These are phyloP conservation scores for Pseudolycoriella hygida DNA, from an alignment of 2,888 invertebrate genomes.

Conservation along the genomic window DNA sequence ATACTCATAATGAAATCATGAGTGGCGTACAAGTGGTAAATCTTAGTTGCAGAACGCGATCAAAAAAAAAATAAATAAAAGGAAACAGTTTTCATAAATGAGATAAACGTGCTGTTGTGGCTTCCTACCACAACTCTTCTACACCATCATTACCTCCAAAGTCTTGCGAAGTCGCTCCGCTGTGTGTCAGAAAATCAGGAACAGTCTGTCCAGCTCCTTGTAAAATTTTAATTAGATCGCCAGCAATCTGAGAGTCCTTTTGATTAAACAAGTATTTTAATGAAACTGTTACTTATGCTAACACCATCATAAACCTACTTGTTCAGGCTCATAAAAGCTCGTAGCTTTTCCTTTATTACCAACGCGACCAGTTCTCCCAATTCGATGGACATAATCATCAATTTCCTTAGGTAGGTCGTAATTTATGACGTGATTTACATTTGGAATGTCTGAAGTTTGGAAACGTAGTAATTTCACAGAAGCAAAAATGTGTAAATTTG, in stretches of 20 bases:
- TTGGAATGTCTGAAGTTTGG: slow-evolving; percentile 51
- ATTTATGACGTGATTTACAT: slow-evolving; percentile 78
- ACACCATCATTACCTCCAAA: too few species aligned
- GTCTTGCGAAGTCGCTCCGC: slow-evolving; percentile 25
- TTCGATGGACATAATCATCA: slow-evolving; percentile 89
- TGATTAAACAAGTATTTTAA: too few species aligned
- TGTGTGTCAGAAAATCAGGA: slow-evolving; percentile 51
- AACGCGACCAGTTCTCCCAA: slow-evolving; percentile 88
- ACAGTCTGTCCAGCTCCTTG: slow-evolving; percentile 61
- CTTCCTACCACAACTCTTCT: too few species aligned
- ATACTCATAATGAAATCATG: too few species aligned
- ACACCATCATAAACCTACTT: slow-evolving; percentile 10
- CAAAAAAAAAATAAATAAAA: too few species aligned
- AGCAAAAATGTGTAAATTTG: too few species aligned
- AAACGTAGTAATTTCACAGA: too few species aligned
- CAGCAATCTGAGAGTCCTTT: slow-evolving; percentile 41
- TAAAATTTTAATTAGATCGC: slow-evolving; percentile 53
- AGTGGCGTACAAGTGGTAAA: too few species aligned
- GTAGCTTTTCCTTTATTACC: slow-evolving; percentile 78
- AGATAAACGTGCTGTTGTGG: too few species aligned
- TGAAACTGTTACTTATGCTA: background rate
- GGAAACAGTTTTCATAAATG: too few species aligned
- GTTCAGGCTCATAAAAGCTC: slow-evolving; percentile 57
- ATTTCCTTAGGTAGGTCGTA: slow-evolving; percentile 78
- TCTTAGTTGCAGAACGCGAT: too few species aligned